These are phyloP conservation scores for Halocynthia roretzi DNA, from an alignment of 23 tunicate species.

Conservation along the genomic window DNA sequence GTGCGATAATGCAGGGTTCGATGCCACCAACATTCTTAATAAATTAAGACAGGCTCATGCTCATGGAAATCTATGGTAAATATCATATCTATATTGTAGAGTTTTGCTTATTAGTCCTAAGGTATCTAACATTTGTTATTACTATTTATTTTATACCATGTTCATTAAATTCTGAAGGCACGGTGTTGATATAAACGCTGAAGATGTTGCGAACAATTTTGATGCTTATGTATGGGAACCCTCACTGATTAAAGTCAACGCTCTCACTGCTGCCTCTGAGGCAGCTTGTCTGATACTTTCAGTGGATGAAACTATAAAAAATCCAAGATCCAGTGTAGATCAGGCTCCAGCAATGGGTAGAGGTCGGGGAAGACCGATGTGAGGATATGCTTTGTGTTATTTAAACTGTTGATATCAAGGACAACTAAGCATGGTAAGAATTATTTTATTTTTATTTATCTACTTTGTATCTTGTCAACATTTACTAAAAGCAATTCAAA, in stretches of 20 bases:
- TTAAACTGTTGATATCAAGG: neutral
- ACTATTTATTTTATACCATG: neutral
- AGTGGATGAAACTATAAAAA: constrained; percentile 93
- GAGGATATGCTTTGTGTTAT: neutral
- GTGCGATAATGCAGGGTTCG: constrained; percentile 99
- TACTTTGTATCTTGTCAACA: too few species aligned
- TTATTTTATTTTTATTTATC: too few species aligned
- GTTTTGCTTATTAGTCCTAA: neutral
- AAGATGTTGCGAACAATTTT: constrained; percentile 88
- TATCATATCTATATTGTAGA: neutral
- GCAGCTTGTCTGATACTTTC: constrained; percentile 94
- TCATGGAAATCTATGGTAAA: constrained; percentile 21
- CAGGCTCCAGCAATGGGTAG: constrained; percentile 66
- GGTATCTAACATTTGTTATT: neutral
- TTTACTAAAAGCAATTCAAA: too few species aligned
- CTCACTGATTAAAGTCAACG: constrained; percentile 83
- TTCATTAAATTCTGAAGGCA: constrained; percentile 13
- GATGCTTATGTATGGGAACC: constrained; percentile 98
- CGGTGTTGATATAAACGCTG: constrained; percentile 96
- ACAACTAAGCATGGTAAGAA: too few species aligned
- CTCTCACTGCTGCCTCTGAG: constrained; percentile 90
- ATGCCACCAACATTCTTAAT: constrained; percentile 90
- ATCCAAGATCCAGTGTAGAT: constrained; percentile 87
- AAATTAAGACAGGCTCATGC: constrained; percentile 90
- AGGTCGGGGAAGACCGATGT: constrained; percentile 80